Percentiles rank a stretch among this genome's conserved stretches.
phyloP scores from a whole-genome alignment of 2,888 invertebrate genomes.

The Macropis europaea region DNA sequence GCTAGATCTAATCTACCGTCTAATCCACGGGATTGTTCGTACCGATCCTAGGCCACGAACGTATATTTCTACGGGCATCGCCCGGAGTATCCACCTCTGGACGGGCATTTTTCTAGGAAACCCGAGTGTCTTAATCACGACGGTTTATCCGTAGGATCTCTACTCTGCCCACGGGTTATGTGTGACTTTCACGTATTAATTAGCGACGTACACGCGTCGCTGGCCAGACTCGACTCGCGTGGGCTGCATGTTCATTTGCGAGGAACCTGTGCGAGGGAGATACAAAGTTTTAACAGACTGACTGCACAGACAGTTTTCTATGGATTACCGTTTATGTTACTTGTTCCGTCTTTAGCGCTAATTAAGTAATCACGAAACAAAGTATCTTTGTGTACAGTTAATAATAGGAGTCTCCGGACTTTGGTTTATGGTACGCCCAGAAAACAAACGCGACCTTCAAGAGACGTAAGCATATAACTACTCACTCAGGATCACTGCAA shows the following conservation, averaged over 20 bases:
- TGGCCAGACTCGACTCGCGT: constrained; percentile 44
- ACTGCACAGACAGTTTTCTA: too few relatives aligned
- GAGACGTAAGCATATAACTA: too few relatives aligned
- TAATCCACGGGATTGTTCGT: constrained; percentile 22
- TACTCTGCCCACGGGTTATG: constrained; percentile 59
- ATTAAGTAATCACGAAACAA: too few relatives aligned
- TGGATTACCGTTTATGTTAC: too few relatives aligned
- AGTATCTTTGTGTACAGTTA: too few relatives aligned
- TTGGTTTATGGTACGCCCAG: too few relatives aligned
- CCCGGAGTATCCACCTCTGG: constrained; percentile 1
- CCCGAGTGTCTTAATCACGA: constrained; percentile 61
- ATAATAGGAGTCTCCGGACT: too few relatives aligned
- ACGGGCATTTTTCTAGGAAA: constrained; percentile 36
- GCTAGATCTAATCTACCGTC: constrained; percentile 52
- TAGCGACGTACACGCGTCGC: constrained; percentile 58
- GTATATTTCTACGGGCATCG: constrained; percentile 6
- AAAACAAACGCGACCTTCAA: too few relatives aligned
- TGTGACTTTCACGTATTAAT: constrained; percentile 73
- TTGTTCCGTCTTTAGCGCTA: too few relatives aligned
- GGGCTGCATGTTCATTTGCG: constrained; percentile 49
- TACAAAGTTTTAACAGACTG: too few relatives aligned
- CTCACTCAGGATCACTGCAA: too few relatives aligned
- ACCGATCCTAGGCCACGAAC: neutral
- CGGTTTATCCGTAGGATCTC: constrained; percentile 60
- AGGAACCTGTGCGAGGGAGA: too few relatives aligned